Conservation (phyloP, 2,797 vertebrate genomes). For the Eutrigla gurnardus region DNA sequence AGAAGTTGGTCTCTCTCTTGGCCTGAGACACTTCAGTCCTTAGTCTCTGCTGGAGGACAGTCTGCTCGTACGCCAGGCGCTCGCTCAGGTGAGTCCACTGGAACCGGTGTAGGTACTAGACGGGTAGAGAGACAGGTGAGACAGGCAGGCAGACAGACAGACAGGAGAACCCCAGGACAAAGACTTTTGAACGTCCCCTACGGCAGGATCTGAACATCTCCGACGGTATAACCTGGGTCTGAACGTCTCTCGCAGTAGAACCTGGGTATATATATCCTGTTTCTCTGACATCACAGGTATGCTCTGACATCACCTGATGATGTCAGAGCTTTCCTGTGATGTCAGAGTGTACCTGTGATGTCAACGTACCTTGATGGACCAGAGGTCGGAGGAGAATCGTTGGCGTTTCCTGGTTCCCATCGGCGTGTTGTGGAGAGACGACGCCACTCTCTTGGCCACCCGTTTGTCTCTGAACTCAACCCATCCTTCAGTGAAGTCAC, state of each 20-base stretch:
- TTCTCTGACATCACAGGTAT: too few relatives aligned
- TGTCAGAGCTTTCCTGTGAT: too few relatives aligned
- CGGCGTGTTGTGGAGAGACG: conserved; percentile 88
- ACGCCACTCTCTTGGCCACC: conserved; percentile 87
- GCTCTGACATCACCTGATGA: too few relatives aligned
- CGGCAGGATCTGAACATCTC: too few relatives aligned
- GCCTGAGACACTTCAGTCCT: conserved; percentile 91
- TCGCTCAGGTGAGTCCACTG: conserved; percentile 93
- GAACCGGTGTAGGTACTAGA: conserved; percentile 92
- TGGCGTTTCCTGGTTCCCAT: conserved; percentile 87
- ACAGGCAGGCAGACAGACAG: background rate
- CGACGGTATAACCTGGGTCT: too few relatives aligned
- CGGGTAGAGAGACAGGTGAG: background rate
- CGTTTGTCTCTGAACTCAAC: conserved; percentile 92
- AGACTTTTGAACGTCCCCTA: background rate
- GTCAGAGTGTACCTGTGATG: too few relatives aligned
- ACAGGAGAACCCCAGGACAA: background rate
- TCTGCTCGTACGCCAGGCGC: conserved; percentile 89
- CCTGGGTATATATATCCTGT: too few relatives aligned
- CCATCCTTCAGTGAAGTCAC: conserved; percentile 91
- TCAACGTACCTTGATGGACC: conserved; percentile 89
- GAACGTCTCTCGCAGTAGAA: too few relatives aligned
- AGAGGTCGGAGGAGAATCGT: conserved; percentile 86
- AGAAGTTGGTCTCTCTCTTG: conserved; percentile 92
- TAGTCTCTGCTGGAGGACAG: conserved; percentile 89